Base-by-base conservation (phyloP, 92 coral and sea anemone genomes). In the Zoanthus solanderi region DNA sequence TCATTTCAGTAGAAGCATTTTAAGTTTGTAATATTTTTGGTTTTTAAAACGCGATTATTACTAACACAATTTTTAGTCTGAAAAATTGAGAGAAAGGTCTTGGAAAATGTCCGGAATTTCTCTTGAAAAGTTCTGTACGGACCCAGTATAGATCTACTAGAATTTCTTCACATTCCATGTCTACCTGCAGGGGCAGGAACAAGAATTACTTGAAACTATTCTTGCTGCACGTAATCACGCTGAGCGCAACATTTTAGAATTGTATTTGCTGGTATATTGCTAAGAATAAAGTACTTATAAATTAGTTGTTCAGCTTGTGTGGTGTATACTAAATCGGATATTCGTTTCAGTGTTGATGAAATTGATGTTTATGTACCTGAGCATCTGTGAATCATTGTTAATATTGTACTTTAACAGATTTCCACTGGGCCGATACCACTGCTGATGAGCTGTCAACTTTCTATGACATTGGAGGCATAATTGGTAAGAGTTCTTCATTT, bases 401-500 rank as follows among this genome's bases (percentile, higher is more conserved):
- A 2, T 17, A 52, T 15, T 8, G 7, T 78, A 3, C 69, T 30
- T 56, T 47, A 61, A 7, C 79, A 94, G 98, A 88, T n/a, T 90
- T 95, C 54, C 65, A 78, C 5, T 93, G 94, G 93, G 72, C 79
- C 28, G 98, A 95, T 90, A 95, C 91, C 29, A 82, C 85, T 74
- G 75, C 98, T 37, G 98, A 95, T 81, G 91, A 93, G 56, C 67
- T 95, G 16, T 95, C 98, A 50, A 95, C 98, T 50, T 93, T 95
- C 53, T 95, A 95, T 72, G 98, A 95, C 79, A 53, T 95, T 66
- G 98, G 98, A 47, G 98, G 98, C 67, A 93, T 95, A 28, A 60
- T 95, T 53, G 98, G 98, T 94, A 71, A 48, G 86, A 68, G 18
- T 44, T 57, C 47, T 34, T 32, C 17, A 63, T 14, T 31, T 63